Evolutionary conservation across 2,888 invertebrate species (phyloP).

Genomic region (Cerastis leucographa): DNA sequence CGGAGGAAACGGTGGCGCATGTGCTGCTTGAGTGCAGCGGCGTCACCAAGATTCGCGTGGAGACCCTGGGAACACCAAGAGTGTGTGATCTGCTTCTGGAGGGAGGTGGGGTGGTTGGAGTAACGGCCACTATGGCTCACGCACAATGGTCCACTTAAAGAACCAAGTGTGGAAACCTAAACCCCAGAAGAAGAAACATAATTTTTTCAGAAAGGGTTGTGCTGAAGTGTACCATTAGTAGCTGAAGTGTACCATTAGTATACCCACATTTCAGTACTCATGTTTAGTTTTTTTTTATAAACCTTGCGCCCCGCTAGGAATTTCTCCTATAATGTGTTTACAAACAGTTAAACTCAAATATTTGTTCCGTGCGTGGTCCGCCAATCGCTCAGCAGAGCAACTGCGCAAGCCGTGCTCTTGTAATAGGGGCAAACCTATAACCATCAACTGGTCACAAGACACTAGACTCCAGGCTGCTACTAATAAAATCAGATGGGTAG

Average conservation of each 20-base stretch:
- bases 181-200: too few species aligned
- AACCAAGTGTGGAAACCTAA: too few species aligned
- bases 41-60: too few species aligned
- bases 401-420: not conserved
- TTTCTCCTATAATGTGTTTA: not conserved
- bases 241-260: not conserved
- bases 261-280: not conserved
- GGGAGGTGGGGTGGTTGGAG: too few species aligned
- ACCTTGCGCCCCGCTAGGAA: not conserved
- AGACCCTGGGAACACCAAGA: too few species aligned
- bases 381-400: not conserved
- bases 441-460: not conserved
- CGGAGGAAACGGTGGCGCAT: too few species aligned
- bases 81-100: too few species aligned
- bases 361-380: not conserved
- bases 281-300: not conserved
- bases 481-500: not conserved
- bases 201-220: not conserved
- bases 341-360: not conserved
- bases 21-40: too few species aligned
- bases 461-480: not conserved
- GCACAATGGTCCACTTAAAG: too few species aligned
- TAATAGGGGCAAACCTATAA: not conserved
- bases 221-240: not conserved
- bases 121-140: too few species aligned